phyloP scores from a whole-genome alignment of 2,888 invertebrate species.

The Chrysopilus asiliformis region DNA sequence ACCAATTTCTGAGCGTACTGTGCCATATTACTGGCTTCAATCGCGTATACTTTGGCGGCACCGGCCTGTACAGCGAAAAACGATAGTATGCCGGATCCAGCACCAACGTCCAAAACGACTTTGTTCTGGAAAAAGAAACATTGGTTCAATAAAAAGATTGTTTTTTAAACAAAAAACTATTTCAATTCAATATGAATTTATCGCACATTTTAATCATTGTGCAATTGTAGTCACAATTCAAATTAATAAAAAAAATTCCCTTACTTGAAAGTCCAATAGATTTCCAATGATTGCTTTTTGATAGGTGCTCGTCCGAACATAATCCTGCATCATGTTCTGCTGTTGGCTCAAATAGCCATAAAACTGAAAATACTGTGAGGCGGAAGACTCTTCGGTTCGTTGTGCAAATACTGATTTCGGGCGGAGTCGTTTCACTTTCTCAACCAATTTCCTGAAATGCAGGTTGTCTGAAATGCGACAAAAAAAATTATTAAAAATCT shows the following conservation, averaged over 20 bases:
- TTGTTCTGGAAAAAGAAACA: too few species aligned
- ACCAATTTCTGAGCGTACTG: slow-evolving; percentile 87
- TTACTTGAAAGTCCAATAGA: slow-evolving; percentile 68
- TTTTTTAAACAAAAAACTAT: too few species aligned
- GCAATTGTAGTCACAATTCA: neutral
- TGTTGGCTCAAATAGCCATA: slow-evolving; percentile 98
- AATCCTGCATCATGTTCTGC: slow-evolving; percentile 99
- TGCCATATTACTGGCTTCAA: slow-evolving; percentile 99
- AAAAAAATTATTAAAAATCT: too few species aligned
- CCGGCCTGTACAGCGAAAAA: slow-evolving; percentile 98
- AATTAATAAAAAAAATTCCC: too few species aligned
- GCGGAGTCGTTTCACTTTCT: slow-evolving; percentile 32
- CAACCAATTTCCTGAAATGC: slow-evolving; percentile 33
- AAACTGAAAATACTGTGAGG: slow-evolving; percentile 98
- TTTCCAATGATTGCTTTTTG: slow-evolving; percentile 94
- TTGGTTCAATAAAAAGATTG: too few species aligned
- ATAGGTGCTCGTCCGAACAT: slow-evolving; percentile 95
- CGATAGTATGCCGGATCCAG: slow-evolving; percentile 95
- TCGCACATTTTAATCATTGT: neutral
- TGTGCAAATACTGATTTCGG: slow-evolving; percentile 79
- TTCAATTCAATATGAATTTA: too few species aligned
- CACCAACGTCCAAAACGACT: slow-evolving; percentile 93
- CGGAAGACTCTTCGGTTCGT: slow-evolving; percentile 95
- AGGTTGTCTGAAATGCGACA: too few species aligned
- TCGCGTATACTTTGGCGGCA: slow-evolving; percentile 91